Evolutionary conservation across 2,113 vertebrate genomes (phyloP).

Genomic region (Calyptomena viridis): DNA sequence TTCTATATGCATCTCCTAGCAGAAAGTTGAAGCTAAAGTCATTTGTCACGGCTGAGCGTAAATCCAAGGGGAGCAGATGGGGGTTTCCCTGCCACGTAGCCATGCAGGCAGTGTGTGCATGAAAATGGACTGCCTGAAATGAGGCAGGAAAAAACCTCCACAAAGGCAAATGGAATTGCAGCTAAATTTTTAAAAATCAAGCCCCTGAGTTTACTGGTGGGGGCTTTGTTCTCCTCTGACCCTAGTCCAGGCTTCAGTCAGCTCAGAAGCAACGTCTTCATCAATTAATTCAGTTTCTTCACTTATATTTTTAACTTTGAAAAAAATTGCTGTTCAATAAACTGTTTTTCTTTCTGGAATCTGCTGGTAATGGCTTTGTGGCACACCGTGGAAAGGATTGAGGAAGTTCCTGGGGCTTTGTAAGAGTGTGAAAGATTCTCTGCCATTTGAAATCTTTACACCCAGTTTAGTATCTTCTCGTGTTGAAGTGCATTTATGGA

Average conservation of each 20-base stretch:
- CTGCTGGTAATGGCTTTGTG: neutral
- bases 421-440: neutral
- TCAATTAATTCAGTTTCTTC: neutral
- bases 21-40: conserved; percentile 57
- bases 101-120: neutral
- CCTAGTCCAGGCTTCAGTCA: neutral
- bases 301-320: neutral
- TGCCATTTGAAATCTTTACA: neutral
- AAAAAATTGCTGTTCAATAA: neutral
- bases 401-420: neutral
- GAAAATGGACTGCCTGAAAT: conserved; percentile 14
- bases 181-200: neutral
- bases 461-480: neutral
- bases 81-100: conserved; percentile 46
- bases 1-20: conserved; percentile 51
- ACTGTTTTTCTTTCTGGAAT: neutral
- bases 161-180: neutral
- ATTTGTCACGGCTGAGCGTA: conserved; percentile 38
- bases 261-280: neutral
- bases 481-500: neutral
- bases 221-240: neutral
- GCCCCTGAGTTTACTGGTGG: neutral
- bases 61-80: conserved; percentile 63
- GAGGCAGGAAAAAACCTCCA: neutral
- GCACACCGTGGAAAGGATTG: neutral